Conservation (phyloP, 2,888 invertebrate species). For the Paralinhomoeus sp. region DNA sequence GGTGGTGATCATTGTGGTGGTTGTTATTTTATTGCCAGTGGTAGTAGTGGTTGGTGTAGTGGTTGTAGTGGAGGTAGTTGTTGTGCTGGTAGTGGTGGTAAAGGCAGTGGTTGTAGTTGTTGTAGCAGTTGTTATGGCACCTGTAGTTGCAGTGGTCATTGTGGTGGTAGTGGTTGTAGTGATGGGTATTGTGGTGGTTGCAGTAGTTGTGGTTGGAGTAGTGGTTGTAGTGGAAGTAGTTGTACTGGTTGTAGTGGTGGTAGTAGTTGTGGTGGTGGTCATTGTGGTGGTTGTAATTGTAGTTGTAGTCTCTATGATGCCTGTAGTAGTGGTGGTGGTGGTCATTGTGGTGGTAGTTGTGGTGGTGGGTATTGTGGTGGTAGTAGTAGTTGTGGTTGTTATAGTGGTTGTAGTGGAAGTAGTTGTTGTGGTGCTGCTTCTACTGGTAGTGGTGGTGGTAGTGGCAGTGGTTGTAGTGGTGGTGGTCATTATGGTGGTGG, state of each 20-base stretch:
- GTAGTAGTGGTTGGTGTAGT: no score
- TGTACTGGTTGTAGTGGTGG: neutral
- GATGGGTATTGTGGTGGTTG: no score
- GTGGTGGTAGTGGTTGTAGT: no score
- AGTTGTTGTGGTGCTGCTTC: neutral
- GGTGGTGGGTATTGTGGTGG: neutral
- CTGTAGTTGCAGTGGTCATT: no score
- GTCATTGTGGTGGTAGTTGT: neutral
- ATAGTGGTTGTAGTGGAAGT: neutral
- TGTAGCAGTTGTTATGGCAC: no score
- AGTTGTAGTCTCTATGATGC: neutral
- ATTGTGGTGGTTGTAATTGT: neutral
- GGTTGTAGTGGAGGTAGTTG: no score
- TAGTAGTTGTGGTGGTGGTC: neutral
- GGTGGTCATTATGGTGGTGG: neutral
- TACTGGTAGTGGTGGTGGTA: neutral
- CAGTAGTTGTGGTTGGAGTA: no score
- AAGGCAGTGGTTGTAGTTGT: no score
- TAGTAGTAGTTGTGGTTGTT: neutral
- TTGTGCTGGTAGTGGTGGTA: no score
- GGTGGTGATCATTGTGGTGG: neutral
- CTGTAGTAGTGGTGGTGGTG: neutral
- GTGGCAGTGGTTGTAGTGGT: neutral
- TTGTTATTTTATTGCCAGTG: no score
- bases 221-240: no score